Conservation (phyloP, 2,797 vertebrate species). For the Eulemur coronatus region DNA sequence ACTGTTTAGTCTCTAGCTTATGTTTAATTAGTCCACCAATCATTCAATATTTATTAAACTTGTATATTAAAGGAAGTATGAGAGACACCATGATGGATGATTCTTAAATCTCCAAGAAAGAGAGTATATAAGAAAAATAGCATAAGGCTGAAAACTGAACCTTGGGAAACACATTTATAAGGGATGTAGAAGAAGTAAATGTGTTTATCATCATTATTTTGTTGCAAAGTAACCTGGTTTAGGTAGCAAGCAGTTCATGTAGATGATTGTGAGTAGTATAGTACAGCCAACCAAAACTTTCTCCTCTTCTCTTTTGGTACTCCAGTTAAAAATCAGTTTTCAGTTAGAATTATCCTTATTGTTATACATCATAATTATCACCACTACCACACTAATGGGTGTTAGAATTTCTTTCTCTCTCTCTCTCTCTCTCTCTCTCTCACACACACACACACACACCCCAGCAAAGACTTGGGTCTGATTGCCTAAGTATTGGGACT, state of each 20-base stretch:
- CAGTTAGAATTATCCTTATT: background rate
- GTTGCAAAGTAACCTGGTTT: background rate
- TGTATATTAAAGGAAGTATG: background rate
- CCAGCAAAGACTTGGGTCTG: background rate
- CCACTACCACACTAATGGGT: too few species aligned
- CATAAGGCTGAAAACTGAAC: background rate
- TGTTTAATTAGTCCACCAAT: background rate
- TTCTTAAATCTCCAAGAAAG: slow-evolving; percentile 14
- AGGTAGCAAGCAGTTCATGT: background rate
- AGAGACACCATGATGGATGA: background rate
- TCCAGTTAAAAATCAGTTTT: background rate
- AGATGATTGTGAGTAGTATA: background rate
- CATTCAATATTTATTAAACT: background rate
- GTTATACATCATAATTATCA: background rate
- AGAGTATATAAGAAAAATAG: background rate
- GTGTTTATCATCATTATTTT: background rate
- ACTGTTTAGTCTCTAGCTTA: background rate
- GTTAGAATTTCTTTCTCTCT: background rate
- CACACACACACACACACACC: background rate
- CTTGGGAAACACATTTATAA: background rate
- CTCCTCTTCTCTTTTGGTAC: background rate
- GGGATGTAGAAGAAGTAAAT: background rate
- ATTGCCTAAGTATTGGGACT: background rate
- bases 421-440: too few species aligned
- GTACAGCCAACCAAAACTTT: background rate